Conservation (phyloP, 2,888 invertebrate genomes). For the Acanthosepion esculentum region DNA sequence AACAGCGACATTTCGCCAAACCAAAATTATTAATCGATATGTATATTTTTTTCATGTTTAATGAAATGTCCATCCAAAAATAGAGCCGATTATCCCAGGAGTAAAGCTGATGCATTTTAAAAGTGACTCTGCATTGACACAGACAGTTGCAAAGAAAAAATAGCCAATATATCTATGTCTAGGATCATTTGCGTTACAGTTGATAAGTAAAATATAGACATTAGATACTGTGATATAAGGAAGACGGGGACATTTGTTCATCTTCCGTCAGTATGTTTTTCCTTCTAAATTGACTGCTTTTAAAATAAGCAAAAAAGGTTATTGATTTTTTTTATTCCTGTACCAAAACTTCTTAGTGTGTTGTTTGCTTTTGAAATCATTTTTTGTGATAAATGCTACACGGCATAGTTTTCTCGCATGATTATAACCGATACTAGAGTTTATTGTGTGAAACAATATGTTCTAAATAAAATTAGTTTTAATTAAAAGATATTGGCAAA, state of each 20-base stretch:
- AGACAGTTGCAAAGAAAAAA: neutral
- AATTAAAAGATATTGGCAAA: too few species aligned
- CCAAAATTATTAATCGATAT: neutral
- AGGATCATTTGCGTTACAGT: neutral
- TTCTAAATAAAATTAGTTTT: too few species aligned
- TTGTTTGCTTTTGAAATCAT: neutral
- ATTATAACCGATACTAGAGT: too few species aligned
- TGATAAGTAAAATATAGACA: conserved; percentile 33
- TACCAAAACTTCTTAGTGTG: neutral
- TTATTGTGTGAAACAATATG: too few species aligned
- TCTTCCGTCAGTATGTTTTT: neutral
- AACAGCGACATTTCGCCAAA: neutral
- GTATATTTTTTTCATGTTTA: neutral
- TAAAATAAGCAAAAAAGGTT: neutral
- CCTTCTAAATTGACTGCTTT: neutral
- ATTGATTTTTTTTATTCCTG: neutral
- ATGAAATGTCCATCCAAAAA: neutral
- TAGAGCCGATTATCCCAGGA: neutral
- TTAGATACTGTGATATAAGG: too few species aligned
- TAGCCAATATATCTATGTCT: neutral
- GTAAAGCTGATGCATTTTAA: neutral
- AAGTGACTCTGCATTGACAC: neutral
- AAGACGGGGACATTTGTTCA: neutral
- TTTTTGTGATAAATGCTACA: neutral
- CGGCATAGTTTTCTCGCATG: neutral